phyloP scores from a whole-genome alignment of 1,140 invertebrate species.

The Calephelis nemesis region DNA sequence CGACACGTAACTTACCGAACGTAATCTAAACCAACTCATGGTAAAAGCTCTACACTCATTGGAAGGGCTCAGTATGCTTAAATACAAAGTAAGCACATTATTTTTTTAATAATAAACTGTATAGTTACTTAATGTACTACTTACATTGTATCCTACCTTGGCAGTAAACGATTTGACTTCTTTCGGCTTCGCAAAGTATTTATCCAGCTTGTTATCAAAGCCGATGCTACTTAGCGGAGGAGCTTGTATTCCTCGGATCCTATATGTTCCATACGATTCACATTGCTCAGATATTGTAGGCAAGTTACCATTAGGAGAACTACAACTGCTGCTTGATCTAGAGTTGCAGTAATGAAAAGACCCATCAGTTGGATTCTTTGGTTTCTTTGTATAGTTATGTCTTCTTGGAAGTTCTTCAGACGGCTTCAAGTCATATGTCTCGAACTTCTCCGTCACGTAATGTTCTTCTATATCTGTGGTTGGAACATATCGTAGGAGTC shows the following conservation, averaged over 20 bases:
- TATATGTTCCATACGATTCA: constrained; percentile 60
- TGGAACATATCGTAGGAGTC: constrained; percentile 63
- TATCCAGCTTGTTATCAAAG: constrained; percentile 67
- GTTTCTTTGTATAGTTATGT: constrained; percentile 66
- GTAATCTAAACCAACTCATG: too few relatives aligned
- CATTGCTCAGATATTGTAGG: constrained; percentile 69
- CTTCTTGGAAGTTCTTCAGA: constrained; percentile 54
- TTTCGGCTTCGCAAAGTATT: constrained; percentile 66
- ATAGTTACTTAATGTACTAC: constrained; percentile 22
- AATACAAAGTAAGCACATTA: too few relatives aligned
- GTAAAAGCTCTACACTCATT: too few relatives aligned
- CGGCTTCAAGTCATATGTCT: constrained; percentile 62
- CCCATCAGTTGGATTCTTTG: constrained; percentile 66
- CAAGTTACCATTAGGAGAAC: constrained; percentile 61
- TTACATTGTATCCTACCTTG: constrained; percentile 63
- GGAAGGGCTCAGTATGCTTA: too few relatives aligned
- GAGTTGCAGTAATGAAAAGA: constrained; percentile 69
- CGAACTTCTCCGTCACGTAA: constrained; percentile 62
- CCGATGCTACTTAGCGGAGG: constrained; percentile 38
- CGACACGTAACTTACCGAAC: too few relatives aligned
- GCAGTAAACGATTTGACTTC: constrained; percentile 57
- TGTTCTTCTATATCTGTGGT: constrained; percentile 63
- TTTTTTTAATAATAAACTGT: too few relatives aligned
- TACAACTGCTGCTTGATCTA: constrained; percentile 65
- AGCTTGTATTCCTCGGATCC: constrained; percentile 44